These are phyloP conservation scores for Serranus cabrilla DNA, from an alignment of 2,797 vertebrate genomes.

Conservation along the genomic window DNA sequence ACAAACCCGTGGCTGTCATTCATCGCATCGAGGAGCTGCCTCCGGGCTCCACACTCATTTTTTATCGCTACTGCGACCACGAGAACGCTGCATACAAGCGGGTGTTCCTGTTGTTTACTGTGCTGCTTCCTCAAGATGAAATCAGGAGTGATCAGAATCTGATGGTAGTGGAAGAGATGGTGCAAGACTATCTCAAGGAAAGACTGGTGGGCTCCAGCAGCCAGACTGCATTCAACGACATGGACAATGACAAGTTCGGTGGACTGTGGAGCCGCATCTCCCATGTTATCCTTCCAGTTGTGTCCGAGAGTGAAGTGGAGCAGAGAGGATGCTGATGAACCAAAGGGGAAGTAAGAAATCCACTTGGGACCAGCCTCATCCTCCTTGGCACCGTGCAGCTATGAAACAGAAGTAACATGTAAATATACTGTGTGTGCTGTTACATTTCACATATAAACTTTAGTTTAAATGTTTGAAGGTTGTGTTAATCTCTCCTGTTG, in stretches of 20 bases:
- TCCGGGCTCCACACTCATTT: constrained; percentile 92
- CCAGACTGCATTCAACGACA: constrained; percentile 78
- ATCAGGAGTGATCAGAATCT: constrained; percentile 71
- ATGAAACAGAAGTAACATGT: not conserved
- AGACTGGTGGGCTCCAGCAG: constrained; percentile 79
- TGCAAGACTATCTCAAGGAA: constrained; percentile 87
- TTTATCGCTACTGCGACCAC: constrained; percentile 97
- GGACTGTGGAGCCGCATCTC: constrained; percentile 97
- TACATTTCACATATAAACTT: constrained; percentile 10
- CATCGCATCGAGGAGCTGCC: constrained; percentile 92
- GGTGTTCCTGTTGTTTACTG: constrained; percentile 90
- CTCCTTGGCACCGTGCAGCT: not conserved
- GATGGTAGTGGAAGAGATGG: constrained; percentile 88
- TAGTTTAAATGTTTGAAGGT: constrained; percentile 8
- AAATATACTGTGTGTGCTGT: constrained; percentile 5
- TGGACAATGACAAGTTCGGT: constrained; percentile 91
- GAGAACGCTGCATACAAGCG: constrained; percentile 92
- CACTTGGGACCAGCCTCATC: not conserved
- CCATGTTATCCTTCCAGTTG: constrained; percentile 91
- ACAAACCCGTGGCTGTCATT: constrained; percentile 87
- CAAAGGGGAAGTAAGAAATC: not conserved
- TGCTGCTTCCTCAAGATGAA: constrained; percentile 87
- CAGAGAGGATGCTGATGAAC: constrained; percentile 77
- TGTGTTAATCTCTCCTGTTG: constrained; percentile 5
- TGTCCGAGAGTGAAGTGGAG: constrained; percentile 83